These are phyloP conservation scores for Noctuana brunneofusca DNA, from an alignment of 2,888 invertebrate species.

Conservation along the genomic window DNA sequence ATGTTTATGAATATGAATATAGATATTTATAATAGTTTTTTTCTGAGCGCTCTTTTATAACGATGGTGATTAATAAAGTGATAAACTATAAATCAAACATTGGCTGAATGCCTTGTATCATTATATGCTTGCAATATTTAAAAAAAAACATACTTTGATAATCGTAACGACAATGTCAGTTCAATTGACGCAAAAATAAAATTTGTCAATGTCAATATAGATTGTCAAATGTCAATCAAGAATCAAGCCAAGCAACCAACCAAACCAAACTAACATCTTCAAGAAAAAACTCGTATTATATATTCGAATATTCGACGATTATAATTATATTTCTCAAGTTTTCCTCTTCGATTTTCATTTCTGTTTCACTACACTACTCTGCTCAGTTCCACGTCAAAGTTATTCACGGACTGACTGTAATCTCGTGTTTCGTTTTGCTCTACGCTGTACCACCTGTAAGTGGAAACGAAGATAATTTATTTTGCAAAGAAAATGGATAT, in stretches of 20 bases:
- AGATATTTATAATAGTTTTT: too few species aligned
- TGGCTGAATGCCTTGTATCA: background rate
- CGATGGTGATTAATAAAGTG: too few species aligned
- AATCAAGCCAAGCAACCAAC: too few species aligned
- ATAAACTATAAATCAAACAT: too few species aligned
- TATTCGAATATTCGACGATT: background rate
- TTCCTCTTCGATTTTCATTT: background rate
- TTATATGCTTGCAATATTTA: too few species aligned
- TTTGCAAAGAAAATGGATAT: conserved; percentile 43
- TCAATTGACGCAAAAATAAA: too few species aligned
- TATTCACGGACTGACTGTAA: background rate
- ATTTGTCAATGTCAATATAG: background rate
- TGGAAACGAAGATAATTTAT: background rate
- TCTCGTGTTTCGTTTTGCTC: background rate
- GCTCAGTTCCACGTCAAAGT: background rate
- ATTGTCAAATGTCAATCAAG: too few species aligned
- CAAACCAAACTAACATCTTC: too few species aligned
- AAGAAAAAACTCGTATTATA: too few species aligned
- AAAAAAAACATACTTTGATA: background rate
- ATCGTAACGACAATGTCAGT: background rate
- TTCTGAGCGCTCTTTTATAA: too few species aligned
- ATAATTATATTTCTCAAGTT: background rate
- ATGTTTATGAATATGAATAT: too few species aligned
- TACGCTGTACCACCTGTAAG: background rate
- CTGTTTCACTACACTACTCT: background rate